Base-by-base conservation (phyloP, 2,888 invertebrate genomes). In the Melanostoma scalare region DNA sequence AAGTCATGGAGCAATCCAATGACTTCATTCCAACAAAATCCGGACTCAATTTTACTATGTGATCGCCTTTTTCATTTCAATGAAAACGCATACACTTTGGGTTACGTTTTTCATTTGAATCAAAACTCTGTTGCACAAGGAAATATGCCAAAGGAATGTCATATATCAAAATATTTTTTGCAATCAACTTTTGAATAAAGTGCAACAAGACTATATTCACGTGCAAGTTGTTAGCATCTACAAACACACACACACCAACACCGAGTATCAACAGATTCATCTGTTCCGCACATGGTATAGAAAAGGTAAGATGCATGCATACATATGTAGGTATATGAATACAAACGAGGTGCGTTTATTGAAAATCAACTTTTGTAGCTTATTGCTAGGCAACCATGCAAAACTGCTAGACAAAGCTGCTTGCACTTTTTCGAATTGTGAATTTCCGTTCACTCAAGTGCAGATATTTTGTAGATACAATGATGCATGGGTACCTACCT, bases 171-270 rank as follows among this genome's bases (percentile, higher is more conserved):
- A 42, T 38, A 63, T 63, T 63, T 73, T 63, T 53, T 73, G 46
- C 72, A 73, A 73, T 73, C 61, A 63, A 73, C 10, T 73, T 55
- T 48, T 73, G 55, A 55, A 63, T 46, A 38, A 63, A 63, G 63
- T 38, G 33, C 63, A 50, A 50, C 40, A 38, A 63, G 50, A 50
- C 31, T 50, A 44, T 20, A 20, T 31, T 30, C 20, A 20, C 10
- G 42, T 42, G 42, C 9, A 6, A 6, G 42, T 42, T 42, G 3
- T 42, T 42, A n/a, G 30, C 56, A 33, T 36, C 36, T 36, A 30
- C 56, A 9, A 6, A 0, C 40, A 8, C 20, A 6, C 9, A 30
- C 2, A 5, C 56, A 33, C 20, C 20, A 20, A 20, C 20, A 20
- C 20, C 20, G 20, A 20, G 20, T 20, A 20, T 20, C 20, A 20